Evolutionary conservation across 37 sponge, comb jelly and placozoan species (phyloP), one percentile per base, ranked within the genome.

Genomic region (Eunapius fragilis): DNA sequence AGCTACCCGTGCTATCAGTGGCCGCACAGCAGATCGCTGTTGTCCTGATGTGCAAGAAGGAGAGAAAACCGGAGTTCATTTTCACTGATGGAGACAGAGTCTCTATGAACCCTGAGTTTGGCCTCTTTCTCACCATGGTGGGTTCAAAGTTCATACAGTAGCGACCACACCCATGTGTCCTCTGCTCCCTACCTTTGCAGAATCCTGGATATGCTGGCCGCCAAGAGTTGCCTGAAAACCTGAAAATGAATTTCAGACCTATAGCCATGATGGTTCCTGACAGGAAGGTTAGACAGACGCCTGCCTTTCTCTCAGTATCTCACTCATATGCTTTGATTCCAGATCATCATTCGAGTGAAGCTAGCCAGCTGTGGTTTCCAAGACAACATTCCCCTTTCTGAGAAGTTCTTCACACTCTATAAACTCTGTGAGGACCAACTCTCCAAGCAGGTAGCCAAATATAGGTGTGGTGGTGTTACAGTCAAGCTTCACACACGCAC

Each of bases 241-340:
- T 98, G 69, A 98, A 98, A 88, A 95, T 98, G 67, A 96, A 96
- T 77, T 98, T 98, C 91, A 89, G 99, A n/a, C 92, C 99, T 37
- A 96, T 98, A 5, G 99, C 99, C 78, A 98, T 98, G 99, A 98
- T 98, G 99, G 99, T 98, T 17, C 99, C 99, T 22, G 99, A 98
- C 80, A 86, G 99, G 78, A 93, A 96, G 88, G 93, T 93, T 67
- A 36, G 85, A 25, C 37, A n/a, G n/a, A n/a, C n/a, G n/a, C n/a
- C n/a, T 30, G 6, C 22, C 14, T 12, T 58, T 1, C 1, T 58
- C 58, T 58, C 58, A 58, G 58, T 11, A 58, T 19, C 14, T 58
- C 58, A 58, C 14, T 13, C 14, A 10, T 58, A 58, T 58, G 41
- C 58, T 58, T 17, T 58, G 58, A 58, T 58, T 32, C 27, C 75